These are phyloP conservation scores for Rosalia funebris DNA, from an alignment of 2,888 invertebrate genomes.

Conservation along the genomic window DNA sequence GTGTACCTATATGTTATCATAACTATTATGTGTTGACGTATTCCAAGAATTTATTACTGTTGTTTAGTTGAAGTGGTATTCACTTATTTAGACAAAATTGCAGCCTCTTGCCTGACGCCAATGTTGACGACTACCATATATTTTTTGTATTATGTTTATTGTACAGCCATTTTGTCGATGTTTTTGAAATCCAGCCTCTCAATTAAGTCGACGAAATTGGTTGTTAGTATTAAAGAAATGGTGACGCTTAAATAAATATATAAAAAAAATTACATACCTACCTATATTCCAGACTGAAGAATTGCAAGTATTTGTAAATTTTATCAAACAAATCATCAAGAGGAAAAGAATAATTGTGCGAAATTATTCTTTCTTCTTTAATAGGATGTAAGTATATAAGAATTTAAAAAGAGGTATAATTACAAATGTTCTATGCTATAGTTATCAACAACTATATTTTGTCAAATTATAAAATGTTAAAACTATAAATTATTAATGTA, in stretches of 20 bases:
- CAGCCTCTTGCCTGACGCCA: slow-evolving; percentile 17
- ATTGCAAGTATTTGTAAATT: slow-evolving; percentile 30
- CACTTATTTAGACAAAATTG: slow-evolving; percentile 13
- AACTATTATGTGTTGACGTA: slow-evolving; percentile 13
- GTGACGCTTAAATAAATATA: slow-evolving; percentile 41
- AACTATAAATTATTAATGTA: slow-evolving; percentile 59
- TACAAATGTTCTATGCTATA: slow-evolving; percentile 57
- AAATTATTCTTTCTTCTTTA: slow-evolving; percentile 32
- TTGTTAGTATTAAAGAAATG: slow-evolving; percentile 28
- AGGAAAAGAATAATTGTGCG: slow-evolving; percentile 15
- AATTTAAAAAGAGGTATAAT: slow-evolving; percentile 53
- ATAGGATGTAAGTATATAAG: slow-evolving; percentile 33
- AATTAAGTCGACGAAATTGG: slow-evolving; percentile 49
- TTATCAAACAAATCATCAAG: slow-evolving; percentile 21
- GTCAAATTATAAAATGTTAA: slow-evolving; percentile 59
- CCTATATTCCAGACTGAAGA: slow-evolving; percentile 43
- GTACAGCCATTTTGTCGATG: slow-evolving; percentile 40
- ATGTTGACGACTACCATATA: slow-evolving; percentile 25
- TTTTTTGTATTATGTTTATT: slow-evolving; percentile 29
- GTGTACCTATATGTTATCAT: slow-evolving; percentile 15
- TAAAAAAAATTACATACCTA: slow-evolving; percentile 37
- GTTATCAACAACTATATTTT: slow-evolving; percentile 60
- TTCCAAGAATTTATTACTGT: slow-evolving; percentile 23
- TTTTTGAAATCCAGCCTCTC: slow-evolving; percentile 62
- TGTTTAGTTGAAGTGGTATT: slow-evolving; percentile 18